Evolutionary conservation across 2,797 vertebrate genomes (phyloP).

Genomic region (Novumbra hubbsi): DNA sequence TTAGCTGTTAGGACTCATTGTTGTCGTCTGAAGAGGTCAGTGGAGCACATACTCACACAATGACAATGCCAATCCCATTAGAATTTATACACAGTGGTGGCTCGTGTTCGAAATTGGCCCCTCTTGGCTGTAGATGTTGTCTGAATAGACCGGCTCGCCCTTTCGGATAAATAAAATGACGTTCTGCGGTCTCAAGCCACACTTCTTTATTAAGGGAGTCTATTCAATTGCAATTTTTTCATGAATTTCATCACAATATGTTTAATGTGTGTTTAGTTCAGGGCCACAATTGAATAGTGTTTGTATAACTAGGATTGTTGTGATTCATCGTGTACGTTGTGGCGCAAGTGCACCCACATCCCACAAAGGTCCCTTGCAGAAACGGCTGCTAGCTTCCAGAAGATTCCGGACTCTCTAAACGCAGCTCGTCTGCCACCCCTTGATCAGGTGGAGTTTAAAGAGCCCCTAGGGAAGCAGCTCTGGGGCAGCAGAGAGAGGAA

Average conservation of each 20-base stretch:
- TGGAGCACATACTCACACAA: slow-evolving; percentile 8
- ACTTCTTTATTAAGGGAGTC: slow-evolving; percentile 18
- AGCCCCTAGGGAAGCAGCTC: no score
- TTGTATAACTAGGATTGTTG: background rate
- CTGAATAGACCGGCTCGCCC: slow-evolving; percentile 11
- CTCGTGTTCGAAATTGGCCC: background rate
- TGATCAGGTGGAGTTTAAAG: no score
- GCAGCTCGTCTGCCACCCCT: no score
- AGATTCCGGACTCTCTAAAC: no score
- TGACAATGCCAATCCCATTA: slow-evolving; percentile 12
- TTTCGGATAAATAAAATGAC: slow-evolving; percentile 9
- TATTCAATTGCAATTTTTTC: slow-evolving; percentile 14
- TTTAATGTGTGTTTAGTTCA: background rate
- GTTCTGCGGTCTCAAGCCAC: slow-evolving; percentile 5
- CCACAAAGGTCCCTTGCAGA: no score
- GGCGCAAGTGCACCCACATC: no score
- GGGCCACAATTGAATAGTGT: background rate
- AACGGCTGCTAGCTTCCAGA: no score
- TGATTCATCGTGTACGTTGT: background rate
- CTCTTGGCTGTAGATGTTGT: background rate
- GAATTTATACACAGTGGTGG: background rate
- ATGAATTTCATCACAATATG: slow-evolving; percentile 7
- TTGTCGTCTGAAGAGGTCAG: background rate
- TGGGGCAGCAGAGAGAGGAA: no score
- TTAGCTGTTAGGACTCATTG: slow-evolving; percentile 19